phyloP scores from a whole-genome alignment of 2,888 invertebrate genomes.

The Drosophila cognata region DNA sequence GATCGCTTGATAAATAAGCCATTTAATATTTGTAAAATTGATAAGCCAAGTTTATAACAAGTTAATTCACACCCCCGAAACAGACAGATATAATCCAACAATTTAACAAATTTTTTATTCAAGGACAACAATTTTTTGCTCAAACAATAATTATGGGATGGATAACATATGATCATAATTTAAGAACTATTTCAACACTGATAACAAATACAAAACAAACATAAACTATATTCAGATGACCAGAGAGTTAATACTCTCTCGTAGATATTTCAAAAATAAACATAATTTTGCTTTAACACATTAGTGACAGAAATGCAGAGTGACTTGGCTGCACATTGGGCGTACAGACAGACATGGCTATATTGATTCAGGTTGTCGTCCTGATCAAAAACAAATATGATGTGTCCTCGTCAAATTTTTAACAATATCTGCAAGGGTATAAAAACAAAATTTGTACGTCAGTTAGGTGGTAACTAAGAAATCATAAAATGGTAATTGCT shows the following conservation, averaged over 20 bases:
- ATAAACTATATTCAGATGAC: neutral
- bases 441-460: neutral
- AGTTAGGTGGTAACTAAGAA: neutral
- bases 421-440: neutral
- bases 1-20: neutral
- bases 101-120: constrained; percentile 3
- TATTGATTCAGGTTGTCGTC: neutral
- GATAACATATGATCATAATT: neutral
- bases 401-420: neutral
- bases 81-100: constrained; percentile 10
- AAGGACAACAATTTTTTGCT: neutral
- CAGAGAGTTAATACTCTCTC: neutral
- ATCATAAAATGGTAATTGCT: constrained; percentile 20
- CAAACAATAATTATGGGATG: neutral
- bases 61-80: neutral
- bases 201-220: neutral
- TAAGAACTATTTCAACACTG: neutral
- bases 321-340: neutral
- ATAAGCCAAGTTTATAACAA: neutral
- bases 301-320: neutral
- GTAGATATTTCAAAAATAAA: neutral
- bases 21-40: neutral
- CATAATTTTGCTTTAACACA: neutral
- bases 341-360: neutral
- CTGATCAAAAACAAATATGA: neutral